Evolutionary conservation across 2,113 vertebrate species (phyloP).

Genomic region (Prinia subflava): DNA sequence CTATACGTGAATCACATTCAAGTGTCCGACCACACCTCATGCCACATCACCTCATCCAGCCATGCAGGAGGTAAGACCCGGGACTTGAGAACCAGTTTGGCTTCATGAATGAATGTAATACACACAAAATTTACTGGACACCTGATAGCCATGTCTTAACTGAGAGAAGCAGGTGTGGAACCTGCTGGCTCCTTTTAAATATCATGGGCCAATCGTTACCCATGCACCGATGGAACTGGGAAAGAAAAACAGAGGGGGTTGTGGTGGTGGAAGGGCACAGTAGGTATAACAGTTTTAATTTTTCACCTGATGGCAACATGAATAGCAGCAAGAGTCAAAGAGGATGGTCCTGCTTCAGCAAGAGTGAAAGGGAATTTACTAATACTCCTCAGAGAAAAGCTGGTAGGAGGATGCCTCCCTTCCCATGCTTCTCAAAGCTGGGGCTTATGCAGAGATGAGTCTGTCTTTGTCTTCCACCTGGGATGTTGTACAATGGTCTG

Average conservation of each 20-base stretch:
- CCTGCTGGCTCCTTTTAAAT: background rate
- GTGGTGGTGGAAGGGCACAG: background rate
- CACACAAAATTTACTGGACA: background rate
- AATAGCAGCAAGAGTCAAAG: background rate
- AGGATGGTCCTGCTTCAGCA: background rate
- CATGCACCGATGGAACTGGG: background rate
- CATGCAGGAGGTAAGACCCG: background rate
- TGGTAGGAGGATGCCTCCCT: background rate
- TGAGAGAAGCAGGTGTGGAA: background rate
- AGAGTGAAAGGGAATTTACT: background rate
- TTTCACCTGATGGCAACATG: background rate
- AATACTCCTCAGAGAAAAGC: background rate
- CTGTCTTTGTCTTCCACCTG: background rate
- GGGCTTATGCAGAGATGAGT: background rate
- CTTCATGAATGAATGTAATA: background rate
- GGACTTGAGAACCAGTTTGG: background rate
- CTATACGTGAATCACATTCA: rapidly evolving
- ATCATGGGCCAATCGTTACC: background rate
- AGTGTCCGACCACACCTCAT: background rate
- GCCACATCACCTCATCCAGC: background rate
- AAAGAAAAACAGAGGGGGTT: background rate
- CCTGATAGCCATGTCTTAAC: background rate
- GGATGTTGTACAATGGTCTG: background rate
- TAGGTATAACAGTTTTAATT: background rate
- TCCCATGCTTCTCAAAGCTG: background rate